Base-by-base conservation (phyloP, 37 sponge, comb jelly and placozoan species). In the Aphrocallistes beatrix region DNA sequence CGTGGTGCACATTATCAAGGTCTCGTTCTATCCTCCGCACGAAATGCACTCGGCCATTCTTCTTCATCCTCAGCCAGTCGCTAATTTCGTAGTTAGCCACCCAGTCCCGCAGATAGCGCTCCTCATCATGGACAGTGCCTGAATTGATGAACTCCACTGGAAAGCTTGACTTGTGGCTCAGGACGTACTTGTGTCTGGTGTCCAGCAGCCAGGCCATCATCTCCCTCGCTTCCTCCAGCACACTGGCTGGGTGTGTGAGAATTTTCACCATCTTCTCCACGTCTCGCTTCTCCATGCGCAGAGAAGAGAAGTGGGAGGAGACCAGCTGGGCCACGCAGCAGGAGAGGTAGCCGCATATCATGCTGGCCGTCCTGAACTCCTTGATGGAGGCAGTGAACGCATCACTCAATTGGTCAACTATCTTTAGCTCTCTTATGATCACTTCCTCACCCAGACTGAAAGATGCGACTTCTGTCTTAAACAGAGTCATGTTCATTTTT, bases 11-110 rank as follows among this genome's bases (percentile, higher is more conserved):
- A 3, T 60, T 30, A 3, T 30, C 75, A 3, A 60, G 75, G n/a
- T 60, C 75, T 13, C 75, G 10, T 30, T 60, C 75, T 60, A 60
- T 21, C 21, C 75, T 60, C 75, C 75, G 25, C 34, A 60, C 75
- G 75, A 60, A 60, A 13, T 60, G 75, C 34, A 60, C 34, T 3
- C 34, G 10, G n/a, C 17, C 75, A 60, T 60, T 60, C 21, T 13
- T 60, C 17, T 60, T 60, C 34, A 3, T 60, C 28, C n/a, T 19
- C 34, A 60, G 8, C 75, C 75, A 60, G 34, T 60, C 75, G 34
- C 75, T 60, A 32, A 60, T 60, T 30, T 60, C 75, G 75, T 60
- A 60, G 75, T 60, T 60, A 13, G 75, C 75, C 3, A 60, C 75
- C 75, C 75, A 60, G 75, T 60, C 75, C 34, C 75, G 75, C 3